Evolutionary conservation across 2,888 invertebrate species (phyloP), one percentile per base, ranked within the genome.

Genomic region (Aricia artaxerxes): DNA sequence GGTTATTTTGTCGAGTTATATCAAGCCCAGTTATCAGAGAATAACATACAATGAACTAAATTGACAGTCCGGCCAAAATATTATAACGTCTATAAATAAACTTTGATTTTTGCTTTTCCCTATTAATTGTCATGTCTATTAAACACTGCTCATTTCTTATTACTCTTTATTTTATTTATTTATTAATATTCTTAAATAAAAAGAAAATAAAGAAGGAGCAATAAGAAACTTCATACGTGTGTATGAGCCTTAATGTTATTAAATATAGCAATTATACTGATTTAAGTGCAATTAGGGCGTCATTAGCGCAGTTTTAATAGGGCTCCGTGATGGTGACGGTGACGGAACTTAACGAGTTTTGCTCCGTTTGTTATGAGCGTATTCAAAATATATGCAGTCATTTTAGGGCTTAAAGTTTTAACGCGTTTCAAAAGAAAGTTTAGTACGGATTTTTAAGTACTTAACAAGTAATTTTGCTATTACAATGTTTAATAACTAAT

Each of bases 301-400:
- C 35, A 31, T 75, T 75, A 75, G 75, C 53, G 64, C 64, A 69
- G 64, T 69, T 69, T 69, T 35, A 69, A 69, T 69, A 69, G 64
- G 64, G 64, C 64, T 13, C 64, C 9, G 64, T 31, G 64, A 69
- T 11, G 64, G 35, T 69, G 31, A 69, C 64, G 31, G 35, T 69
- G 64, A 69, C 64, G 35, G 31, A 7, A 31, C 7, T 69, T 31
- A 35, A 69, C 9, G 31, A 24, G 61, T 24, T 61, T 61, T 69
- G 64, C 64, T 31, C 64, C 35, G 35, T 69, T 31, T 35, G 11
- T 69, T 35, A 3, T 31, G 64, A 24, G 31, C 4, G 64, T 35
- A 69, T 35, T 69, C 31, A 69, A 69, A 61, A 61, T 61, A 61
- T 69, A 31, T 69, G 31, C 64, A 35, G 31, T 31, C 64, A 31